phyloP scores from a whole-genome alignment of 2,888 invertebrate species.

The Eilema griseolum region DNA sequence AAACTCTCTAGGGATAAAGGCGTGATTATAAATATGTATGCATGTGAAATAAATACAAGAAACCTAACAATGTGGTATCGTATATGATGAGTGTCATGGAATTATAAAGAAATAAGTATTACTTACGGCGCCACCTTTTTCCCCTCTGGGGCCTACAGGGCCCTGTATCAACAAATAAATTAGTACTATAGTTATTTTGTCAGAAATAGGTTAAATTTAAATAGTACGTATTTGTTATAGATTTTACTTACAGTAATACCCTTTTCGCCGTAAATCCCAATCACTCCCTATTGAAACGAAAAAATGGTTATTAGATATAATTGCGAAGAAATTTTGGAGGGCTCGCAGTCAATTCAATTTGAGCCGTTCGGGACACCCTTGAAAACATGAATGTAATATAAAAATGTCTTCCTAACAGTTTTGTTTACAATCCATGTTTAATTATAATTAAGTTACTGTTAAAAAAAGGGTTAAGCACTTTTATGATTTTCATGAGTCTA shows the following conservation, averaged over 20 bases:
- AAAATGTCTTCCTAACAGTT: too few species aligned
- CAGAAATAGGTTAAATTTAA: background rate
- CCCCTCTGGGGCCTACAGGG: background rate
- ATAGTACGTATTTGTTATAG: background rate
- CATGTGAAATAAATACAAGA: background rate
- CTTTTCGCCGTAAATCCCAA: background rate
- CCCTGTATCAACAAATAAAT: background rate
- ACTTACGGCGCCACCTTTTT: background rate
- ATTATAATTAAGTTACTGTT: too few species aligned
- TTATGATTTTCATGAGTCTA: too few species aligned
- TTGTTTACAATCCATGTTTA: too few species aligned
- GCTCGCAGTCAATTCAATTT: too few species aligned
- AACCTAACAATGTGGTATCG: background rate
- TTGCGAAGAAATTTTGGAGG: too few species aligned
- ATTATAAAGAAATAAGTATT: background rate
- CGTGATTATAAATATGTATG: too few species aligned
- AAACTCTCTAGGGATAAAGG: too few species aligned
- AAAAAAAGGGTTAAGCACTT: too few species aligned
- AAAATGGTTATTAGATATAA: background rate
- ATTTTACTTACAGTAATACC: background rate
- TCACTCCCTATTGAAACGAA: background rate
- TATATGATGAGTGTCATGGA: background rate
- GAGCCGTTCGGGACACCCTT: too few species aligned
- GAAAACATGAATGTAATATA: too few species aligned
- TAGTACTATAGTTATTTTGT: background rate